Percentiles rank a stretch among this genome's conserved stretches.
phyloP scores from a whole-genome alignment of 2,888 invertebrate species.

The Mimachlamys varia region DNA sequence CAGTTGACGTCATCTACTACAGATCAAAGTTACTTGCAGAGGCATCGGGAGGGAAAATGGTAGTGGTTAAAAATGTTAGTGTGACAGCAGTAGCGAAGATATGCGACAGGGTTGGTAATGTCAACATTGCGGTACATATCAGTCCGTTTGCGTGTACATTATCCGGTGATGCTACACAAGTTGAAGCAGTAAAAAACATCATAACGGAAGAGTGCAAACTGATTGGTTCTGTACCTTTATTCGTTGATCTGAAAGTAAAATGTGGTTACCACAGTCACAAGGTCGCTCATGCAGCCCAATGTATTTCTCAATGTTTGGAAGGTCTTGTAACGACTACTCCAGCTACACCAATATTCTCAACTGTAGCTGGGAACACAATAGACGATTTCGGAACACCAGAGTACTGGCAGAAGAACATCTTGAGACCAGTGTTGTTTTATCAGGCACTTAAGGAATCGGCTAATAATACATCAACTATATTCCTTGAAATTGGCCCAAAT shows the following conservation, averaged over 20 bases:
- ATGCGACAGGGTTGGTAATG: conserved; percentile 37
- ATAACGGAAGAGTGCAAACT: background rate
- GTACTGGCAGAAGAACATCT: too few species aligned
- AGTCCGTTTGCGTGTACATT: conserved; percentile 51
- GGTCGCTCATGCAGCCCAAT: conserved; percentile 40
- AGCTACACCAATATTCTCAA: too few species aligned
- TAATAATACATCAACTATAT: too few species aligned
- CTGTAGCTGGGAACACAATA: too few species aligned
- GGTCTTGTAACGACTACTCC: background rate
- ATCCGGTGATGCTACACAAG: conserved; percentile 48
- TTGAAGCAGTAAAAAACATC: conserved; percentile 39
- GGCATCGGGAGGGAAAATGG: conserved; percentile 64
- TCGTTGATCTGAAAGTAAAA: conserved; percentile 46
- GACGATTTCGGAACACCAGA: too few species aligned
- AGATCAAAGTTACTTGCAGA: conserved; percentile 59
- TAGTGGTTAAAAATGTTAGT: conserved; percentile 59
- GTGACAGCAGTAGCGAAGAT: conserved; percentile 52
- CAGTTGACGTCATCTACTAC: conserved; percentile 67
- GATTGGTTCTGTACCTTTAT: background rate
- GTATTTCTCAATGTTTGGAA: background rate
- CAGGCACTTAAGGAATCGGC: too few species aligned
- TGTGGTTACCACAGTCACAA: conserved; percentile 63
- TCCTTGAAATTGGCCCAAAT: too few species aligned
- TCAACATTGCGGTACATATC: conserved; percentile 53
- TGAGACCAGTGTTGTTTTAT: too few species aligned